Base-by-base conservation (phyloP, 2,113 vertebrate genomes). In the Charina bottae region DNA sequence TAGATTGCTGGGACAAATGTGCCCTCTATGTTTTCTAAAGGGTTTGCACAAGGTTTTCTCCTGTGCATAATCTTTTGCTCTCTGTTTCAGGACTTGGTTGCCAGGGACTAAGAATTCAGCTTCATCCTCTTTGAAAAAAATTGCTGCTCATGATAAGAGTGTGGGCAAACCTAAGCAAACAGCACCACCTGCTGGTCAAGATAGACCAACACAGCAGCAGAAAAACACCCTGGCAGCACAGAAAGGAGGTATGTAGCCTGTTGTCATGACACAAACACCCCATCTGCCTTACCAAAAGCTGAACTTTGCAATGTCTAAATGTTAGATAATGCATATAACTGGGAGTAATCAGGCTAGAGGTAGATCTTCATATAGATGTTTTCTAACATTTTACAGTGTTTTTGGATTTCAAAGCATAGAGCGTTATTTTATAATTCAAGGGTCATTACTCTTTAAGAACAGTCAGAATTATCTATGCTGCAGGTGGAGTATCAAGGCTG, bases 1-100 rank as follows among this genome's bases (percentile, higher is more conserved):
- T 58, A 89, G 85, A n/a, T 54, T 83, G 13, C 42, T 42, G 72
- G 68, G 37, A 46, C 60, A 88, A 23, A 33, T 37, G 7, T 54
- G 42, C 42, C 19, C 21, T 6, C 55, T 59, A 37, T 88, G 86
- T 60, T 55, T 64, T 85, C 19, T 24, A 26, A 90, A 53, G 83
- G 42, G 28, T 26, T n/a, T 84, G 72, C 28, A 26, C 37, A 53
- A 33, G 24, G 11, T 84, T 46, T n/a, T 92, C 46, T 55, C 58
- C 21, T 33, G 26, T 56, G 19, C 89, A 56, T 64, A 59, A 84
- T 49, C 28, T 28, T 88, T 21, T 84, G 58, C 58, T 64, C 15
- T 91, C 68, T 84, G 49, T 93, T 93, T 89, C 90, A 93, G 92
- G 54, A 84, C 90, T 46, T 49, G 59, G 78, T 88, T 88, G 83